Evolutionary conservation across 2,113 vertebrate genomes (phyloP).

Genomic region (Regulus satrapa): DNA sequence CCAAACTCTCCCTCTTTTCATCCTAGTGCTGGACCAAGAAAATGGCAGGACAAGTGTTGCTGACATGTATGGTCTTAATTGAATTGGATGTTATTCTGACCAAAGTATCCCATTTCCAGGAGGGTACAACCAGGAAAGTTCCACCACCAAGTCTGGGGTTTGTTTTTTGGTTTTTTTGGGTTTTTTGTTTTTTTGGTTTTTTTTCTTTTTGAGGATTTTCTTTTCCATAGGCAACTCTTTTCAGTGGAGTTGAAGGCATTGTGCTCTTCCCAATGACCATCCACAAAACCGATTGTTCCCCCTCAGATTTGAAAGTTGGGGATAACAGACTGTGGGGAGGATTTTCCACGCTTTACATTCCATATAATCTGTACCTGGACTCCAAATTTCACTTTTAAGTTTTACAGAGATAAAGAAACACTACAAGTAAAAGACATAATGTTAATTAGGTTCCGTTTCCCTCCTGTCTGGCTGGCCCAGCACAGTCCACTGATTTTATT

Average conservation of each 20-base stretch:
- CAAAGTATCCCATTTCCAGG: background rate
- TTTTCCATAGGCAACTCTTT: background rate
- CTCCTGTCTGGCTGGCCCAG: background rate
- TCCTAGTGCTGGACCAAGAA: background rate
- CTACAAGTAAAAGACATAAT: background rate
- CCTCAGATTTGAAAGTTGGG: background rate
- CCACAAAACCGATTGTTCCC: background rate
- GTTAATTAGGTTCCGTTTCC: background rate
- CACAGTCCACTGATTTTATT: background rate
- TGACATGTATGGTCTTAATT: background rate
- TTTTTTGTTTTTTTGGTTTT: too few species aligned
- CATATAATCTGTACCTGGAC: background rate
- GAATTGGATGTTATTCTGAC: background rate
- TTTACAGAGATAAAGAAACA: background rate
- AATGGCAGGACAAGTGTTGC: background rate
- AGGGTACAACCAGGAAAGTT: background rate
- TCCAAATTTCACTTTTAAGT: background rate
- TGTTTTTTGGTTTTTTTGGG: too few species aligned
- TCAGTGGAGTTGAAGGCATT: background rate
- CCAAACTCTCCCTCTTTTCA: background rate
- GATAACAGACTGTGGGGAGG: background rate
- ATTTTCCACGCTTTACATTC: background rate
- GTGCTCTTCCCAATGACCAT: background rate
- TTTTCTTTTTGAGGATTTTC: too few species aligned
- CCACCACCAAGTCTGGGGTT: background rate